Evolutionary conservation across 2,113 vertebrate species (phyloP), one percentile per base, ranked within the genome.

Genomic region (Austrofundulus limnaeus): DNA sequence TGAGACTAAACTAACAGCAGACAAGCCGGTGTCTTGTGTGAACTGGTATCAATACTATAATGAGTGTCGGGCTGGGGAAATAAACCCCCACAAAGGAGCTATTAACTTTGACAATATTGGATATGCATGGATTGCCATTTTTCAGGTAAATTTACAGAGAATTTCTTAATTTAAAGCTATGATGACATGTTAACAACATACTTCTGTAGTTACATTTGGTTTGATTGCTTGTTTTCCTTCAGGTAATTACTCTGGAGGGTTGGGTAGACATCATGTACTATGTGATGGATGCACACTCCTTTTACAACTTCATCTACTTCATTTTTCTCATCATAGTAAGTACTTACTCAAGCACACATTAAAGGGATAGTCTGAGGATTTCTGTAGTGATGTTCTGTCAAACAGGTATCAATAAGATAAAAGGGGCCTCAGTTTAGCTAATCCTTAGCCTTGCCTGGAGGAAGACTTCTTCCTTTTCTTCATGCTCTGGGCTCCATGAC

Each of bases 101-200:
- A 98, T 99, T 90, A 99, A 94, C 81, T 99, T 99, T 67, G 97
- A 99, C 82, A 99, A 98, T 50, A 98, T 99, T 20, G 96, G 96
- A 81, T 98, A 98, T 2, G 97, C 97, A 38, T 99, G 97, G 97
- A 99, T 99, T 12, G 96, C 97, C 66, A 99, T 99, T 85, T 99
- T 99, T 85, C 97, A 99, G 96, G 97, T 99, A 83, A 76, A 58
- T 50, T 10, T 21, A 25, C 31, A 11, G 11, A 19, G 17, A 16
- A 39, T 64, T 54, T 50, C 1, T 49, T 16, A 21, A 2, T 20
- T 11, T 14, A 10, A 39, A 21, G 39, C 39, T 61, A 7, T 31
- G 20, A 41, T 50, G 25, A 64, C 8, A 23, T 56, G n/a, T 38
- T 23, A 37, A 17, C 17, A 19, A 17, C 9, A 37, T 5, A 5